Conservation (phyloP, 1,140 invertebrate genomes). For the Drosophila lini region DNA sequence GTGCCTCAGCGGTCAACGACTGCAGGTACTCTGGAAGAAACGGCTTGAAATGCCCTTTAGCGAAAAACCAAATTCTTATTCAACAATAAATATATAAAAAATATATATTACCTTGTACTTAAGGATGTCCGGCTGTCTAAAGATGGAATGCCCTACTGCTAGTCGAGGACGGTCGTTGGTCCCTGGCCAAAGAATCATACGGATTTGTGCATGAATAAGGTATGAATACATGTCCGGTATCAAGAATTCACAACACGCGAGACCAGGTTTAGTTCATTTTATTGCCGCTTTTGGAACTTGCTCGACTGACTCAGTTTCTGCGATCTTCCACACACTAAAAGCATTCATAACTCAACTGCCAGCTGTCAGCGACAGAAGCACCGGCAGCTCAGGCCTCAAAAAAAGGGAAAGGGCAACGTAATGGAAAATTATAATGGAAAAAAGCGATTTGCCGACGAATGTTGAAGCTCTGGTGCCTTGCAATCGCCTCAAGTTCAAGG, state of each 20-base stretch:
- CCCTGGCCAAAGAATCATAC: constrained; percentile 28
- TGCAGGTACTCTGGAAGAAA: constrained; percentile 28
- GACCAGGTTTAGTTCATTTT: constrained; percentile 15
- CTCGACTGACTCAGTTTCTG: constrained; percentile 57
- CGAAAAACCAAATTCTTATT: constrained; percentile 23
- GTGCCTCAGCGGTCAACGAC: constrained; percentile 59
- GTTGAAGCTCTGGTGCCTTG: constrained; percentile 29
- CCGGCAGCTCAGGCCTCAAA: constrained; percentile 2
- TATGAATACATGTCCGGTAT: constrained; percentile 27
- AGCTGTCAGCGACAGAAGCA: constrained; percentile 25
- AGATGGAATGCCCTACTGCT: constrained; percentile 46
- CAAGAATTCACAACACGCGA: constrained; percentile 41
- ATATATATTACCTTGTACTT: background rate
- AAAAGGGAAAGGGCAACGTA: constrained; percentile 64
- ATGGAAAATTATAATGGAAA: constrained; percentile 58
- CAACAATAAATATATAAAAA: constrained; percentile 14
- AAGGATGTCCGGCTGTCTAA: constrained; percentile 55
- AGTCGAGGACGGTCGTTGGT: constrained; percentile 76
- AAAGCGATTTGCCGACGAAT: constrained; percentile 36
- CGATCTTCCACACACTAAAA: constrained; percentile 40
- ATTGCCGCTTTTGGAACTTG: constrained; percentile 24
- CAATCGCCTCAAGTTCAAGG: constrained; percentile 72
- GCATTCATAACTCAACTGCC: constrained; percentile 57
- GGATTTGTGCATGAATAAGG: constrained; percentile 10
- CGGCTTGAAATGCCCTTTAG: constrained; percentile 54